Evolutionary conservation across 2,888 invertebrate species (phyloP).

Genomic region (Pycnomerus fuliginosus): DNA sequence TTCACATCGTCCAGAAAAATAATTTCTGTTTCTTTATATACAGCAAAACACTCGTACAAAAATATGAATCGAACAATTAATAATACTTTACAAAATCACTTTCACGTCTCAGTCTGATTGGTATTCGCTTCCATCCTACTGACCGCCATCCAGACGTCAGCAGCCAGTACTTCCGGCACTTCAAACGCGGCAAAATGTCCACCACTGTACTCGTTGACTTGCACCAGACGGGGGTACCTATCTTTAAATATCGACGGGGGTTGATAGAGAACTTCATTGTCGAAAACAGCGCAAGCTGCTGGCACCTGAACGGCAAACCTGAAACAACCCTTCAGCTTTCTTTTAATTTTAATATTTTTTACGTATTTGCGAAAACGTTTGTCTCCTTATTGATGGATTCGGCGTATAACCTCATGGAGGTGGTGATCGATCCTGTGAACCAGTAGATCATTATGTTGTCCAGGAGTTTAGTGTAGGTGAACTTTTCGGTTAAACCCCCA

Average conservation of each 20-base stretch:
- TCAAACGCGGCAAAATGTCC: conserved; percentile 90
- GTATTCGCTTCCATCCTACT: too few relatives aligned
- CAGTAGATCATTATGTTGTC: conserved; percentile 84
- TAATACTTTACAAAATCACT: too few relatives aligned
- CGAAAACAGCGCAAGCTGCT: conserved; percentile 71
- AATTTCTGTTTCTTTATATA: too few relatives aligned
- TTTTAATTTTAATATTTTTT: too few relatives aligned
- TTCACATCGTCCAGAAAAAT: too few relatives aligned
- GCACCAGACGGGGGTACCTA: conserved; percentile 66
- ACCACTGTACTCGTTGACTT: conserved; percentile 66
- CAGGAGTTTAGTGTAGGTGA: conserved; percentile 68
- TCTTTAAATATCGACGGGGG: conserved; percentile 60
- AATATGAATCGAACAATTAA: too few relatives aligned
- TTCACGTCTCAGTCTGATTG: too few relatives aligned
- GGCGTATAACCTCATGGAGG: conserved; percentile 73
- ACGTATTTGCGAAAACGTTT: too few relatives aligned
- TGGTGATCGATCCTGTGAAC: conserved; percentile 68
- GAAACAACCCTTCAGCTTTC: too few relatives aligned
- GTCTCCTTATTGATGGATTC: conserved; percentile 54
- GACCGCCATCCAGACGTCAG: conserved; percentile 60
- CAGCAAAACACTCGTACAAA: too few relatives aligned
- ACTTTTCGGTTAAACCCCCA: conserved; percentile 66
- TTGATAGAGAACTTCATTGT: conserved; percentile 64
- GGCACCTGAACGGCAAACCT: too few relatives aligned
- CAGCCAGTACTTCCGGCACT: conserved; percentile 67